Conservation (phyloP, 2,888 invertebrate genomes). For the Brenthis hecate region DNA sequence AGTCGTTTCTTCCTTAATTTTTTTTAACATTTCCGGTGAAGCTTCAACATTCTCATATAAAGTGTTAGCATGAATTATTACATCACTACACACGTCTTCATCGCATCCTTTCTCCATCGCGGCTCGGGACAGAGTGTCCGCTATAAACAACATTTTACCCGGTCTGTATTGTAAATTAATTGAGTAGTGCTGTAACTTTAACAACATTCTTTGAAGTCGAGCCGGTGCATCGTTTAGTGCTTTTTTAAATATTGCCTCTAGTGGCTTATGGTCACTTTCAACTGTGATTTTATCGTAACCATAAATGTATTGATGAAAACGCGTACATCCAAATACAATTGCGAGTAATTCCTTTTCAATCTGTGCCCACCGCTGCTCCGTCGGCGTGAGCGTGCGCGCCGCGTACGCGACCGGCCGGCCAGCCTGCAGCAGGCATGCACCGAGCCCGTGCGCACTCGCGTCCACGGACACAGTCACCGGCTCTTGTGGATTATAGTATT, state of each 20-base stretch:
- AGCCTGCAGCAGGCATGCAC: conserved; percentile 40
- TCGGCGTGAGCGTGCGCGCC: conserved; percentile 26
- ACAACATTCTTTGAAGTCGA: too few relatives aligned
- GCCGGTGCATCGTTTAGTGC: too few relatives aligned
- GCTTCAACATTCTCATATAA: neutral
- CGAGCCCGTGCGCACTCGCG: conserved; percentile 18
- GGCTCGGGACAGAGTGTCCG: too few relatives aligned
- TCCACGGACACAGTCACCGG: neutral
- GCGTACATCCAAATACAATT: neutral
- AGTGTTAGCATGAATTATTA: neutral
- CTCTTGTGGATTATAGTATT: conserved; percentile 5
- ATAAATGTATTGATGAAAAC: conserved; percentile 32
- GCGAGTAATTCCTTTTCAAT: conserved; percentile 7
- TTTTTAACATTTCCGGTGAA: neutral
- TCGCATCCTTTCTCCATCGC: too few relatives aligned
- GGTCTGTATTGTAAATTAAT: too few relatives aligned
- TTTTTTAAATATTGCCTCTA: too few relatives aligned
- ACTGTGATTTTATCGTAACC: too few relatives aligned
- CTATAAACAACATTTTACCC: too few relatives aligned
- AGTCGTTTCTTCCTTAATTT: neutral
- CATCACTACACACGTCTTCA: too few relatives aligned
- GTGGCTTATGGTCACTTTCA: too few relatives aligned
- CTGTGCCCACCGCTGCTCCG: neutral
- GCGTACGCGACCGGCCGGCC: conserved; percentile 39
- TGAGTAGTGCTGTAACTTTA: too few relatives aligned